Evolutionary conservation across 1,140 invertebrate genomes (phyloP).

Genomic region (Augochlora pura): DNA sequence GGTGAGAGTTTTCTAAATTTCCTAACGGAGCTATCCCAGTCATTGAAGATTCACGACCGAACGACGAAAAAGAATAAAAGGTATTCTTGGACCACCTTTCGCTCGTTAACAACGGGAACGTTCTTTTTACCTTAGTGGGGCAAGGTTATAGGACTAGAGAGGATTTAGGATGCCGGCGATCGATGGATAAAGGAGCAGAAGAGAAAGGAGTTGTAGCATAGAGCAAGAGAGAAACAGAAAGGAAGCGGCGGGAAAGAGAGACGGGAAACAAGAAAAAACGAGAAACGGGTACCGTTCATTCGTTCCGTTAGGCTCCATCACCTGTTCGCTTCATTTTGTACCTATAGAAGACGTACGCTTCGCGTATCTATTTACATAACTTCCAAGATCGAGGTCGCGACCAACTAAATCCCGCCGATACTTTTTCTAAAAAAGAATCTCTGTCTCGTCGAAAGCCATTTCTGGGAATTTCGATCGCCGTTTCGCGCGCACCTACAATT

Average conservation of each 20-base stretch:
- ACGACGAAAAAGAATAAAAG: not conserved
- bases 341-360: not conserved
- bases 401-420: constrained; percentile 38
- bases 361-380: constrained; percentile 36
- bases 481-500: no score
- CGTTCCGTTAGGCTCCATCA: constrained; percentile 59
- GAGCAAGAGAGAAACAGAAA: not conserved
- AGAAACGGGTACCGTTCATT: constrained; percentile 58
- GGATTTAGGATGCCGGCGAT: constrained; percentile 18
- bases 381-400: constrained; percentile 59
- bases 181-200: not conserved
- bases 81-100: not conserved
- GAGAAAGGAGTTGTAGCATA: not conserved
- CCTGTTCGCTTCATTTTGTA: constrained; percentile 34
- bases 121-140: constrained; percentile 29
- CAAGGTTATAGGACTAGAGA: constrained; percentile 38
- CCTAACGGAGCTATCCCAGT: not conserved
- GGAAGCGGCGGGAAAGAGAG: constrained; percentile 8
- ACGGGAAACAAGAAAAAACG: constrained; percentile 23
- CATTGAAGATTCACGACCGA: not conserved
- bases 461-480: not conserved
- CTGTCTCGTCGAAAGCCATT: not conserved
- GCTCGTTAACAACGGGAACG: not conserved
- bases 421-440: not conserved
- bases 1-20: not conserved